A percentile compares a stretch with the other conserved stretches of the same genome.
Conservation (phyloP, 2,113 vertebrate genomes). For the Pterocles burchelli region DNA sequence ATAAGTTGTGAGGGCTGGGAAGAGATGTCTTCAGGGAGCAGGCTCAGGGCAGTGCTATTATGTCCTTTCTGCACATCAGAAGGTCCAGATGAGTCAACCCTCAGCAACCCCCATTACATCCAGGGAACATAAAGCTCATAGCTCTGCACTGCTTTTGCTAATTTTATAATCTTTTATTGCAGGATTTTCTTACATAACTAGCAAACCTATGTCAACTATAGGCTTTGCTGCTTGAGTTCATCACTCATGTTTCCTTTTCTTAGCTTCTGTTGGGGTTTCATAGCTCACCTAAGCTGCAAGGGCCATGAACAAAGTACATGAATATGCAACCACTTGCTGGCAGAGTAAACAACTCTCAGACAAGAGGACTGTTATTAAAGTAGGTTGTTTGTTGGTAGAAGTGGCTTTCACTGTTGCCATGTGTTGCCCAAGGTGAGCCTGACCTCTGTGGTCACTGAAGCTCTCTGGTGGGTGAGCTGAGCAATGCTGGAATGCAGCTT, state of each 20-base stretch:
- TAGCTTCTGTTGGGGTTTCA: neutral
- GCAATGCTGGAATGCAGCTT: neutral
- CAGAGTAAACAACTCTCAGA: neutral
- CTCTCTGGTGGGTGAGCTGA: neutral
- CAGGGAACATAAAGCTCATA: neutral
- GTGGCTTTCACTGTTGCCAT: neutral
- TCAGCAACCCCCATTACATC: neutral
- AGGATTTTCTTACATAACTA: neutral
- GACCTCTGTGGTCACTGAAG: neutral
- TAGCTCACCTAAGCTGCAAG: neutral
- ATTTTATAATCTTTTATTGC: neutral
- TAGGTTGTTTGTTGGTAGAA: neutral
- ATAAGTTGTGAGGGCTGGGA: neutral
- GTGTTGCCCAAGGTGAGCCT: neutral
- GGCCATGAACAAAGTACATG: neutral
- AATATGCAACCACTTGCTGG: neutral
- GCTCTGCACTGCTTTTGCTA: neutral
- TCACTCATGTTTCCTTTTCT: neutral
- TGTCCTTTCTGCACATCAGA: neutral
- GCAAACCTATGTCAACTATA: neutral
- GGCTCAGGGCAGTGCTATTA: neutral
- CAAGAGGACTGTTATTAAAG: neutral
- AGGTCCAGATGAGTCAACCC: fast-evolving
- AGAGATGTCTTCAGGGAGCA: neutral
- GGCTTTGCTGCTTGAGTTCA: neutral